Base-by-base conservation (phyloP, 1,140 invertebrate genomes). In the Hyphantria cunea region DNA sequence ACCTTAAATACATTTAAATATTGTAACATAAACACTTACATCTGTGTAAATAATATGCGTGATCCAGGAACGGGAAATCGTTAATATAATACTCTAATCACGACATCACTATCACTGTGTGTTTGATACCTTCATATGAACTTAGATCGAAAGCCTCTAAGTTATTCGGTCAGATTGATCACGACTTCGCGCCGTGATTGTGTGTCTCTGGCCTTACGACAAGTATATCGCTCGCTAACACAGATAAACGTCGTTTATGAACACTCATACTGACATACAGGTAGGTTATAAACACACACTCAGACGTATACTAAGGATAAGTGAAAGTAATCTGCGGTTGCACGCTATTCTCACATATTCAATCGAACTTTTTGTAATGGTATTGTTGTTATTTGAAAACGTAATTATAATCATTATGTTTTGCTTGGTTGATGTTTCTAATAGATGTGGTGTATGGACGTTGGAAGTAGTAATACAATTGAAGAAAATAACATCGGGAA, bases 241-340 rank as follows among this genome's bases (percentile, higher is more conserved):
- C 25, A 17, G 7, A 37, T 7, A 45, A 9, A 34, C 0, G 14
- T 6, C 15, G 10, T 6, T 13, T 34, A 8, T n/a, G 11, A 25
- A 48, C 53, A 14, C 14, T 54, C 37, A 56, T 39, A 42, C 63
- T 25, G 17, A 5, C 17, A 25, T 5, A 25, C 17, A 5, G 17
- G 17, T 25, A 25, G 17, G 17, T 25, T 25, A 25, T 25, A 25
- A 3, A 66, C 51, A 63, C 62, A 61, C 39, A 41, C 51, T 61
- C 25, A 45, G 11, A 1, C 17, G 9, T 7, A 13, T 5, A 48
- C 25, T 44, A 56, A 68, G 68, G 61, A 69, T 75, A 70, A 75
- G 75, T 78, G 75, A 78, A 78, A 78, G 75, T 69, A 51, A 60
- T 60, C 48, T 50, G 37, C 49, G 17, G 37, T 25, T 47, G 58